Base-by-base conservation (phyloP, 1,140 invertebrate genomes). In the Caligus rogercresseyi region DNA sequence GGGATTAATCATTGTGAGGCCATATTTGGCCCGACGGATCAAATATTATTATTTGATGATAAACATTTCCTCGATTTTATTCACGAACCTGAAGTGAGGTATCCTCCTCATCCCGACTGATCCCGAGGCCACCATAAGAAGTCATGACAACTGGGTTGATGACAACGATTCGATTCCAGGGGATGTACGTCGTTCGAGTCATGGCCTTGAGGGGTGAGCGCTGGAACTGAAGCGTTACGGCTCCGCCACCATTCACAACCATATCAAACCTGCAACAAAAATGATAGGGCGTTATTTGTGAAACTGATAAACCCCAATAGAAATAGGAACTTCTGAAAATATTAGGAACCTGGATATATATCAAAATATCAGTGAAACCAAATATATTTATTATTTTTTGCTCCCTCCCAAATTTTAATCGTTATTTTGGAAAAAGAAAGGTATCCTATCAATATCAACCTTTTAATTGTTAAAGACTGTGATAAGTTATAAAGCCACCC, bases 171-270 rank as follows among this genome's bases (percentile, higher is more conserved):
- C 91, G 86, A 78, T 94, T 94, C 89, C 89, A 92, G 18, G 89
- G 89, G 63, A 90, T 88, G 72, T 89, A 89, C 54, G 93, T 86
- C 11, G 89, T 91, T 68, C 83, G 81, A 24, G 85, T 85, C 52
- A 87, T 75, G 0, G 86, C 85, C 68, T 82, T 81, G 76, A 92
- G 93, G n/a, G 89, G 89, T 43, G 83, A 88, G 63, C 89, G 77
- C 73, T 90, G 87, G 76, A 98, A 96, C 74, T 96, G 89, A 64
- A 98, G 77, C n/a, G 89, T 96, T n/a, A 98, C 89, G 3, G 91
- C 91, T n/a, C 92, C 91, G 57, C 95, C 94, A 18, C 95, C 95
- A 76, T 98, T 98, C 25, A 98, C 93, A 67, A 98, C 76, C 52
- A 98, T 84, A 77, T 98, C 94, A 78, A 97, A 98, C 85, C 93